These are phyloP conservation scores for Amphiprion ocellaris DNA, from an alignment of 2,113 vertebrate genomes.

Conservation along the genomic window DNA sequence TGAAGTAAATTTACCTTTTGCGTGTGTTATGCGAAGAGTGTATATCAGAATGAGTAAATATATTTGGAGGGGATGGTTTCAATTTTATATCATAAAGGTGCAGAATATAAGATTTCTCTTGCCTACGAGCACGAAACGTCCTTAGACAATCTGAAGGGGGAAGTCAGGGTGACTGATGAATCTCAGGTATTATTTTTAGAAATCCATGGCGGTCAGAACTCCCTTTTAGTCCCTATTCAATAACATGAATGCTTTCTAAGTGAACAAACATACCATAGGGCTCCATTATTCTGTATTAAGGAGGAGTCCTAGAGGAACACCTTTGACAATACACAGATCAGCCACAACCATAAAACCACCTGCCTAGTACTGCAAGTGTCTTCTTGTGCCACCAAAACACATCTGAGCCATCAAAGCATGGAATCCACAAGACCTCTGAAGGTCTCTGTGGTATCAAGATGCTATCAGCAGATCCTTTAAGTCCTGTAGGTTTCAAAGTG, in stretches of 20 bases:
- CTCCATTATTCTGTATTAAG: background rate
- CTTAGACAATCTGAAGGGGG: background rate
- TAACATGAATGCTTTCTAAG: background rate
- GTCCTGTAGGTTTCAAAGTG: too few species aligned
- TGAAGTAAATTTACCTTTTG: constrained; percentile 22
- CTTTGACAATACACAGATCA: background rate
- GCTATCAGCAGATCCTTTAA: too few species aligned
- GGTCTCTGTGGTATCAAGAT: too few species aligned
- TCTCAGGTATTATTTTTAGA: background rate
- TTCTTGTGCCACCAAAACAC: too few species aligned
- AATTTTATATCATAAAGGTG: constrained; percentile 21
- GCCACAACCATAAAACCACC: too few species aligned
- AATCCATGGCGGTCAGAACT: background rate
- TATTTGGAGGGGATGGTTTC: constrained; percentile 7
- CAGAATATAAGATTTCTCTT: constrained; percentile 11
- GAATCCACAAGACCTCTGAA: too few species aligned
- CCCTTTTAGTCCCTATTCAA: background rate
- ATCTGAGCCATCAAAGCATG: too few species aligned
- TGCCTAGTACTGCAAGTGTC: too few species aligned
- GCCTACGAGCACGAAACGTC: constrained; percentile 15
- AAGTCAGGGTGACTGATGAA: constrained; percentile 8
- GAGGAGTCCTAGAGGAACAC: background rate
- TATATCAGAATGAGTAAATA: constrained; percentile 25
- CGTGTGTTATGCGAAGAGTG: constrained; percentile 13
- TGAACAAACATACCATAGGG: background rate